phyloP scores from a whole-genome alignment of 2,113 vertebrate species.

The Zosterops lateralis region DNA sequence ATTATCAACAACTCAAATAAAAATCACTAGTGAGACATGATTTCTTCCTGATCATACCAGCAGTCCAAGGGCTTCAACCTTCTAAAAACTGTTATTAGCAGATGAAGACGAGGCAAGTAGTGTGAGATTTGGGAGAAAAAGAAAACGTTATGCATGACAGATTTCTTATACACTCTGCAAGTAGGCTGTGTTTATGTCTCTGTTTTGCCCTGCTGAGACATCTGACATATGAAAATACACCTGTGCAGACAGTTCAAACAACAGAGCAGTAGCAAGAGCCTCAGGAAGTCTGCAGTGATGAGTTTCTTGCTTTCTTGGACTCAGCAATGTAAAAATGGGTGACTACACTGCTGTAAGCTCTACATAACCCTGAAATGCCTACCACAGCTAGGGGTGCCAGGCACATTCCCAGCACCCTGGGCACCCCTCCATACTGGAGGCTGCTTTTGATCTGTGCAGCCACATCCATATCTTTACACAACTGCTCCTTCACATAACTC shows the following conservation, averaged over 20 bases:
- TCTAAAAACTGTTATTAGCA: background rate
- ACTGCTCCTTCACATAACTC: background rate
- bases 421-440: background rate
- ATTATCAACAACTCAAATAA: background rate
- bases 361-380: background rate
- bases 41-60: background rate
- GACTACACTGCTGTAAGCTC: accelerated
- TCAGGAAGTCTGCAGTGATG: background rate
- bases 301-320: background rate
- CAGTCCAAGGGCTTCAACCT: background rate
- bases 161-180: background rate
- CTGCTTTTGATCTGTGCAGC: background rate
- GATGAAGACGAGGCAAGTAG: background rate
- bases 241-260: background rate
- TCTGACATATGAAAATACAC: background rate
- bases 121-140: background rate
- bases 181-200: background rate
- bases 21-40: background rate
- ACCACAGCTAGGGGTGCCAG: background rate
- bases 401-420: background rate
- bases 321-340: background rate
- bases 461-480: background rate
- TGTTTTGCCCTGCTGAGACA: background rate
- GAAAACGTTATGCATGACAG: background rate
- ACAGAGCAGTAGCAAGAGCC: background rate